phyloP scores from a whole-genome alignment of 2,888 invertebrate species.

The Chymomyza fuscimana region DNA sequence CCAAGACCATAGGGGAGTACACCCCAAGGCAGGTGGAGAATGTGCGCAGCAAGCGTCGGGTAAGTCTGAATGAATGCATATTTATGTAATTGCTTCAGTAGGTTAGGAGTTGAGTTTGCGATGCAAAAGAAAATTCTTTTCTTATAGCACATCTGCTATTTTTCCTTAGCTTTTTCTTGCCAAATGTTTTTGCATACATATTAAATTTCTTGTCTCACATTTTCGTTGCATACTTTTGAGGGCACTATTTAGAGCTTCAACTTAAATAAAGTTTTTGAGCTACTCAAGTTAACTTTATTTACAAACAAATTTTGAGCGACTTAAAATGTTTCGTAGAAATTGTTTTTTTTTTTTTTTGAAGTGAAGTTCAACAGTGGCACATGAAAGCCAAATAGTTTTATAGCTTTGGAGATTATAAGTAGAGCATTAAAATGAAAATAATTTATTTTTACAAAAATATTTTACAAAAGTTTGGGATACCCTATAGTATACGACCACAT shows the following conservation, averaged over 20 bases:
- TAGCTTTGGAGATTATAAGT: too few relatives aligned
- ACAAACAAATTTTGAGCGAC: too few relatives aligned
- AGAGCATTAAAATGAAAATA: too few relatives aligned
- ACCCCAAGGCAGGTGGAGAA: slow-evolving; percentile 95
- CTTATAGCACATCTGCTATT: too few relatives aligned
- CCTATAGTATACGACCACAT: too few relatives aligned
- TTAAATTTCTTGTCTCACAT: not conserved
- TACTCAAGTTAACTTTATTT: not conserved
- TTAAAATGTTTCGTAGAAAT: too few relatives aligned
- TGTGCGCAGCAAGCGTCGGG: slow-evolving; percentile 95
- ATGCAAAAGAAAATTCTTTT: not conserved
- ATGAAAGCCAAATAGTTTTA: too few relatives aligned
- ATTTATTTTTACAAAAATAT: too few relatives aligned
- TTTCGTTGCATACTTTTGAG: not conserved
- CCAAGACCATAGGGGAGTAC: slow-evolving; percentile 96
- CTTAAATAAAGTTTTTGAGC: not conserved
- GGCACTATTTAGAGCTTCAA: not conserved
- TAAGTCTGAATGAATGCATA: slow-evolving; percentile 80
- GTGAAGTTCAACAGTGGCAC: too few relatives aligned
- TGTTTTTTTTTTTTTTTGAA: too few relatives aligned
- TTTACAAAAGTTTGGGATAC: too few relatives aligned
- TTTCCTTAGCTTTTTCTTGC: too few relatives aligned
- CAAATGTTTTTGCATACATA: not conserved
- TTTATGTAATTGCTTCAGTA: not conserved
- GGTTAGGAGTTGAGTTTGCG: not conserved